Base-by-base conservation (phyloP, 2,888 invertebrate species). In the Noctua janthina region DNA sequence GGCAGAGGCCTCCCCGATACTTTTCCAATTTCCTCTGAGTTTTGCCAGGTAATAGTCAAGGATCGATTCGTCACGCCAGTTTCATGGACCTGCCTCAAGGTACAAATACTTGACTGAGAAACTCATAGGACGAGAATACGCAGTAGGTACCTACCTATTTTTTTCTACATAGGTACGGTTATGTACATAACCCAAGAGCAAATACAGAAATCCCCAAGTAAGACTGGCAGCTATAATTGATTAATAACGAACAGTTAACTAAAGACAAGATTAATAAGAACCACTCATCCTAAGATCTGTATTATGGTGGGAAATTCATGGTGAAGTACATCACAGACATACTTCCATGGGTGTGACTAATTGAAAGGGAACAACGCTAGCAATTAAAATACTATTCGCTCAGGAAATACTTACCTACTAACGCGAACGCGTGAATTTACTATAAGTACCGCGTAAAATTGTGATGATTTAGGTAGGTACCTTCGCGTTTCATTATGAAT, bases 201-300 rank as follows among this genome's bases (percentile, higher is more conserved):
- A 56, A 66, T 77, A 29, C 54, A 76, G 17, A 46, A 23, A 43
- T 11, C 23, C 15, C 43, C 46, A 79, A 83, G 51, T 83, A 59
- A 79, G 82, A 83, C 49, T 83, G 82, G 46, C 82, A 74, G 64
- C 15, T 54, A 3, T 56, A 81, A 81, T 66, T 79, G 51, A 83
- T 43, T 15, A 74, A n/a, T 54, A 39, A 84, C 68, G 62, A 67
- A 62, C 66, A 46, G 17, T 77, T 49, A 71, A 79, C 66, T 69
- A 66, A 64, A 78, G 35, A 79, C 66, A 54, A 66, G 15, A 82
- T 74, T 70, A 76, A 72, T 51, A 17, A 15, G 46, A 73, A 78
- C 49, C 17, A 69, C 43, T 66, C 69, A 70, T 78, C 73, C 56
- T 64, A 13, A 46, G 43, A 70, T 73, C 54, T 39, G 35, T 11